These are phyloP conservation scores for Meta bourneti DNA, from an alignment of 2,888 invertebrate genomes.

Conservation along the genomic window DNA sequence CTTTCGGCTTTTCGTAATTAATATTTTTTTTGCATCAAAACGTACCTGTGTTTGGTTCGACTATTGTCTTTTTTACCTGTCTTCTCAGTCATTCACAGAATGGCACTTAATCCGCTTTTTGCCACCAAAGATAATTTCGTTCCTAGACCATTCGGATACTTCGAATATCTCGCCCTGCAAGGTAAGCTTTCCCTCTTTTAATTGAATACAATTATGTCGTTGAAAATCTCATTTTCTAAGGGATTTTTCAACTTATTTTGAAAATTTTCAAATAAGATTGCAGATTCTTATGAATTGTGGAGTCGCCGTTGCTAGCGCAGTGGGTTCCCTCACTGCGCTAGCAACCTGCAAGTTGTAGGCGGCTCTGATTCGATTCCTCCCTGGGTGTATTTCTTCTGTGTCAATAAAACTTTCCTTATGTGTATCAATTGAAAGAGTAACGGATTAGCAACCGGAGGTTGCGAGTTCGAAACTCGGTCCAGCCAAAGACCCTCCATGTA, in stretches of 20 bases:
- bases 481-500: too few relatives aligned
- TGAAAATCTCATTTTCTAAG: not conserved
- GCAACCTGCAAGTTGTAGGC: too few relatives aligned
- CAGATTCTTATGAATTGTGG: too few relatives aligned
- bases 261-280: not conserved
- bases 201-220: not conserved
- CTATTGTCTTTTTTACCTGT: not conserved
- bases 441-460: too few relatives aligned
- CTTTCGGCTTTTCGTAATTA: not conserved
- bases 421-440: too few relatives aligned
- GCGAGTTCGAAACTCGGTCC: too few relatives aligned
- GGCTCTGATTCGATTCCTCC: too few relatives aligned
- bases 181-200: slow-evolving; percentile 41
- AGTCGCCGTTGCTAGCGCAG: too few relatives aligned
- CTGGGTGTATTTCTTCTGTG: too few relatives aligned
- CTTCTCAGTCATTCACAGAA: slow-evolving; percentile 6
- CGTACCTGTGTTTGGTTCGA: not conserved
- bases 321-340: too few relatives aligned
- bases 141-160: slow-evolving; percentile 73
- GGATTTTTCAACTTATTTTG: not conserved
- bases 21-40: not conserved
- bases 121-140: slow-evolving; percentile 67
- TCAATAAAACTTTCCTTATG: too few relatives aligned
- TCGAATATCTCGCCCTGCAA: slow-evolving; percentile 71
- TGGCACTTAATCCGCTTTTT: slow-evolving; percentile 68